Conservation (phyloP, 1,140 invertebrate species). For the Ladona fulva region DNA sequence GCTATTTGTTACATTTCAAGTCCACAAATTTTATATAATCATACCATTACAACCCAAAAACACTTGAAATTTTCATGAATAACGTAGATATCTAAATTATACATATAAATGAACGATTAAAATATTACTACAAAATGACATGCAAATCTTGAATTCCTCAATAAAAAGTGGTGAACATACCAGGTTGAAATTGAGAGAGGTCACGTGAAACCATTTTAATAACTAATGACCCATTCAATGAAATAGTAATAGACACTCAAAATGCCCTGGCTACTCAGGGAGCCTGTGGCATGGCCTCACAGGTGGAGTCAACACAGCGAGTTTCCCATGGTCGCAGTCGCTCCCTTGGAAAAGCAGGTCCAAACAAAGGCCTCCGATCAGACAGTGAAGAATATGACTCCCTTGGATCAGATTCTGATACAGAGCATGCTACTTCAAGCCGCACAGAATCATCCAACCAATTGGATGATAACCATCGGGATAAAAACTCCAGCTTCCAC, state of each 20-base stretch:
- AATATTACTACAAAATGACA: too few relatives aligned
- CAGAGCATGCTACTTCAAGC: constrained; percentile 41
- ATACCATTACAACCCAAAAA: too few relatives aligned
- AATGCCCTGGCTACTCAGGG: constrained; percentile 6
- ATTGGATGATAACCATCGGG: constrained; percentile 34
- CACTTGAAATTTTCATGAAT: too few relatives aligned
- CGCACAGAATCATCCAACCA: constrained; percentile 43
- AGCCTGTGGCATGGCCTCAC: background rate
- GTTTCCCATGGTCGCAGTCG: background rate
- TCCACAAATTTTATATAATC: too few relatives aligned
- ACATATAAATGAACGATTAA: too few relatives aligned
- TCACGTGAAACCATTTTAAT: too few relatives aligned
- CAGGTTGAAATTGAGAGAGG: too few relatives aligned
- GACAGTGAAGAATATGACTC: constrained; percentile 53
- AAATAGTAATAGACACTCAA: background rate
- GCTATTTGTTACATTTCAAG: too few relatives aligned
- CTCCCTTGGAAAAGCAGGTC: background rate
- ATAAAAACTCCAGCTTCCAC: background rate
- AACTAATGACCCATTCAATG: background rate
- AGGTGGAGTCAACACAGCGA: background rate
- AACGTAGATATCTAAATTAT: too few relatives aligned
- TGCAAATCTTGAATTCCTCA: too few relatives aligned
- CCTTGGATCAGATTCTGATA: constrained; percentile 48
- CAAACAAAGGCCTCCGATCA: constrained; percentile 26
- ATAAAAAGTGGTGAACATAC: too few relatives aligned